Evolutionary conservation across 2,797 vertebrate species (phyloP).

Genomic region (Smutsia gigantea): DNA sequence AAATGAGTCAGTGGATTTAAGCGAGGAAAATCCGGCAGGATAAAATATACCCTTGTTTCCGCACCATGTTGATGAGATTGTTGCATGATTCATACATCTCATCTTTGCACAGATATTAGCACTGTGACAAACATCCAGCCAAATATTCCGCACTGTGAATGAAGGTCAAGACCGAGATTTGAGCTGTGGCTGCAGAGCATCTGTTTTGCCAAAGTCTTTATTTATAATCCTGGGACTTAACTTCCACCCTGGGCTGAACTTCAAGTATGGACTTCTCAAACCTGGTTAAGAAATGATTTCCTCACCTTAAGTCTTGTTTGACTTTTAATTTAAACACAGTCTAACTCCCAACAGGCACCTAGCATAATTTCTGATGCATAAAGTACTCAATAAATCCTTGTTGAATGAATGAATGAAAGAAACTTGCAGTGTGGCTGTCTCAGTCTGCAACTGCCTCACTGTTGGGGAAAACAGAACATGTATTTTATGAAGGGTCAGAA

Average conservation of each 20-base stretch:
- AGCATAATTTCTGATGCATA: background rate
- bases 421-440: background rate
- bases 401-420: background rate
- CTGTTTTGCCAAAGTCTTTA: conserved; percentile 19
- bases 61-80: conserved; percentile 47
- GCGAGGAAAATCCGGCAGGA: conserved; percentile 49
- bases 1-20: conserved; percentile 44
- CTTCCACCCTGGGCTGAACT: background rate
- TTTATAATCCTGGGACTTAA: background rate
- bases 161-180: conserved; percentile 45
- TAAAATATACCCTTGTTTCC: conserved; percentile 39
- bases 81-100: conserved; percentile 24
- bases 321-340: background rate
- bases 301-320: background rate
- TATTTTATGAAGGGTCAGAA: background rate
- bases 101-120: conserved; percentile 49
- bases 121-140: conserved; percentile 4
- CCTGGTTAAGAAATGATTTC: background rate
- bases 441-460: background rate
- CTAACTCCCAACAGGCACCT: background rate
- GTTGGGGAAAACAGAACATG: background rate
- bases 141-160: background rate
- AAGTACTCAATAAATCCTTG: background rate
- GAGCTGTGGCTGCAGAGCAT: background rate
- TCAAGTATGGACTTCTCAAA: background rate